A percentile compares a stretch with the other conserved stretches of the same genome.
Evolutionary conservation across 1,140 invertebrate species (phyloP).

Genomic region (Paracyclopina nana): DNA sequence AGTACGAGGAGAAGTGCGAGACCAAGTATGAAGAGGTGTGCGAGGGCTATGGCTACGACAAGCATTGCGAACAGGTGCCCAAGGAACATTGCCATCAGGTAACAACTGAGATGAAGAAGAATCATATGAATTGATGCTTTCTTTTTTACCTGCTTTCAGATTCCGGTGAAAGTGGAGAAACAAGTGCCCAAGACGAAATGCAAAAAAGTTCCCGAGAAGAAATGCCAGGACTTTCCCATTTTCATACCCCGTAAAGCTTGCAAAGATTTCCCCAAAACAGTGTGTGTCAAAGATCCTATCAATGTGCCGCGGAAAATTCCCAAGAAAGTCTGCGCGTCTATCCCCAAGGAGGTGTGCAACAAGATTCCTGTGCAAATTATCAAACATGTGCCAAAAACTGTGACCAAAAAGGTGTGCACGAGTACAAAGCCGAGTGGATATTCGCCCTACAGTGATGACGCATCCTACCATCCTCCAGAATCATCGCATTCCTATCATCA

Average conservation of each 20-base stretch:
- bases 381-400: conserved; percentile 14
- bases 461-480: too few relatives aligned
- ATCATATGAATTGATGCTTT: background rate
- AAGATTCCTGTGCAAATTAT: conserved; percentile 12
- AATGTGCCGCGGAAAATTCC: conserved; percentile 10
- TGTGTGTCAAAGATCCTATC: conserved; percentile 12
- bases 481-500: too few relatives aligned
- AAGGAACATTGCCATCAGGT: conserved; percentile 1
- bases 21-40: conserved; percentile 15
- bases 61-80: conserved; percentile 11
- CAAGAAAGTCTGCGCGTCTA: conserved; percentile 9
- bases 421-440: too few relatives aligned
- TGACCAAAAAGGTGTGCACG: conserved; percentile 8
- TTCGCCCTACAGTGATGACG: too few relatives aligned
- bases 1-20: conserved; percentile 12
- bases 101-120: conserved; percentile 1
- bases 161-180: conserved; percentile 12
- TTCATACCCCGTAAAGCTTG: conserved; percentile 12
- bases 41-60: conserved; percentile 14
- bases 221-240: conserved; percentile 15
- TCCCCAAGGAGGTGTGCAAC: conserved; percentile 15
- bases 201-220: conserved; percentile 14
- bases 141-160: background rate
- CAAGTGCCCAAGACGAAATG: conserved; percentile 14
- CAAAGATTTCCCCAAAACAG: conserved; percentile 16